These are phyloP conservation scores for Temnothorax nylanderi DNA, from an alignment of 1,140 invertebrate genomes.

Conservation along the genomic window DNA sequence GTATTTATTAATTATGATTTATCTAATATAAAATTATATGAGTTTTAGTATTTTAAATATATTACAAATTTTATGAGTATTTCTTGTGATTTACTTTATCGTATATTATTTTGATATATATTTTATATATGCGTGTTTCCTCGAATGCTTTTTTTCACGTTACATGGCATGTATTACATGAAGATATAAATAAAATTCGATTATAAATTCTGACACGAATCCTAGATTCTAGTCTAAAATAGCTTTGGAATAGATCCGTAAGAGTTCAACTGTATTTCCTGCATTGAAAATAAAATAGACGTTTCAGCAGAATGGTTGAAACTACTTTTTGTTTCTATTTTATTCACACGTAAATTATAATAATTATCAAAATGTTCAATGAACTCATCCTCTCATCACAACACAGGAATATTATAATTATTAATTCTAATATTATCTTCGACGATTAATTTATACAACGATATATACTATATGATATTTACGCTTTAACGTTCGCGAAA, in stretches of 20 bases:
- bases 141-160: not conserved
- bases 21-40: too few relatives aligned
- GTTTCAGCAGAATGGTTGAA: not conserved
- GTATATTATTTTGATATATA: not conserved
- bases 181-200: not conserved
- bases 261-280: not conserved
- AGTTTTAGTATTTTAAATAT: too few relatives aligned
- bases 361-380: too few relatives aligned
- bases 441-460: too few relatives aligned
- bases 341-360: too few relatives aligned
- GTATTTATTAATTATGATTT: too few relatives aligned
- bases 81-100: not conserved
- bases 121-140: not conserved
- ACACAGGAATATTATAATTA: too few relatives aligned
- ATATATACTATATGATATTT: not conserved
- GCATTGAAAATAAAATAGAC: not conserved
- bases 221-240: not conserved
- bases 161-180: not conserved
- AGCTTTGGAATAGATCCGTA: not conserved
- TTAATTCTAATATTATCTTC: not conserved
- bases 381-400: too few relatives aligned
- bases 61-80: too few relatives aligned
- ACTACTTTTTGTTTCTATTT: not conserved
- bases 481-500: not conserved
- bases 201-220: not conserved